phyloP scores from a whole-genome alignment of 2,888 invertebrate genomes.

The Adelognathus sp. region DNA sequence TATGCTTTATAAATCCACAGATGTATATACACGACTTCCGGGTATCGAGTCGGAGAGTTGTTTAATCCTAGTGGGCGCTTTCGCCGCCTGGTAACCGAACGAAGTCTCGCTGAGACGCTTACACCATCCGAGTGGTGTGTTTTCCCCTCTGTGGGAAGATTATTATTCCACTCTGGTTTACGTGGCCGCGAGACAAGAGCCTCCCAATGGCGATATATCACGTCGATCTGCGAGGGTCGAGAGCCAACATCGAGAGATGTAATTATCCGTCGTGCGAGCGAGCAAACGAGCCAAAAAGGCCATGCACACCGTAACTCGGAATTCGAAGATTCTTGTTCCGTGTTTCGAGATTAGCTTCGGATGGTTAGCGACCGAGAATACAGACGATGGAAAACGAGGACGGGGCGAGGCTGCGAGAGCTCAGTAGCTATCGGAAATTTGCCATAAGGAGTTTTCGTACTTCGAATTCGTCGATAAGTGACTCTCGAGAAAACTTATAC shows the following conservation, averaged over 20 bases:
- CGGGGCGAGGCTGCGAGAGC: background rate
- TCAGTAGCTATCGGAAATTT: constrained; percentile 8
- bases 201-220: background rate
- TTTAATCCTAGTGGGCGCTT: constrained; percentile 7
- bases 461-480: constrained; percentile 23
- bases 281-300: constrained; percentile 11
- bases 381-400: background rate
- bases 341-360: constrained; percentile 22
- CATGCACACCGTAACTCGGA: constrained; percentile 6
- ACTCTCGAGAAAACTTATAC: background rate
- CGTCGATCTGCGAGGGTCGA: background rate
- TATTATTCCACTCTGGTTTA: constrained; percentile 20
- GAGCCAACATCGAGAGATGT: constrained; percentile 8
- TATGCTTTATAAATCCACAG: background rate
- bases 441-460: background rate
- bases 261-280: constrained; percentile 22
- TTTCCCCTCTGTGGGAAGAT: background rate
- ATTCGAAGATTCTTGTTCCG: constrained; percentile 8
- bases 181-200: constrained; percentile 1
- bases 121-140: background rate
- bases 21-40: background rate
- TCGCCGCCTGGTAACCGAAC: constrained; percentile 3
- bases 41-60: background rate
- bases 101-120: background rate
- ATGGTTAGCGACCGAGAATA: background rate